Conservation (phyloP, 2,113 vertebrate species). For the Brachypodius melanocephalos region DNA sequence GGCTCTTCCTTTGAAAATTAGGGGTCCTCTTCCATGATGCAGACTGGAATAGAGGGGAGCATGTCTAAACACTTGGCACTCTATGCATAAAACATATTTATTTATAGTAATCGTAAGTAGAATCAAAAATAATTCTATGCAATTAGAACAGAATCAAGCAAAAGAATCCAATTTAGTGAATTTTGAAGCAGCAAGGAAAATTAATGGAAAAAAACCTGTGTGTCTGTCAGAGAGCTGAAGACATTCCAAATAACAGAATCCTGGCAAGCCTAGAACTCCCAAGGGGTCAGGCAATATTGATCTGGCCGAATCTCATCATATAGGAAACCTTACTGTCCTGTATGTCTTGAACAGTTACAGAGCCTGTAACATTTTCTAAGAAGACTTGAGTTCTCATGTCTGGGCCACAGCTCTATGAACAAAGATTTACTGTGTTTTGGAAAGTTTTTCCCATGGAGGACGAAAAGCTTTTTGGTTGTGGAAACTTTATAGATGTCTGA, state of each 20-base stretch:
- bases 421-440: not conserved
- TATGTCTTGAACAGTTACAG: not conserved
- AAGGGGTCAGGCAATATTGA: not conserved
- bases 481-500: not conserved
- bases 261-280: not conserved
- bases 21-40: not conserved
- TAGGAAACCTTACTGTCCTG: not conserved
- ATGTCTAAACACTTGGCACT: not conserved
- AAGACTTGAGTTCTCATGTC: not conserved
- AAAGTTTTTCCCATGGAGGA: constrained; percentile 5
- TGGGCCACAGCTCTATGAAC: not conserved
- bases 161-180: not conserved
- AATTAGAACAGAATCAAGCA: not conserved
- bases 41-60: not conserved
- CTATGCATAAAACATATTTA: not conserved
- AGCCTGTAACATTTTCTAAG: not conserved
- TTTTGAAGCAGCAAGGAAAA: not conserved
- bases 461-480: not conserved
- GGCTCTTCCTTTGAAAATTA: not conserved
- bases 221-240: not conserved
- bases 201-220: not conserved
- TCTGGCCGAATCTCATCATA: not conserved
- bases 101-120: not conserved
- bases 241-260: not conserved
- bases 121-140: not conserved